phyloP scores from a whole-genome alignment of 2,797 vertebrate genomes.

The Sebastes vulpes region DNA sequence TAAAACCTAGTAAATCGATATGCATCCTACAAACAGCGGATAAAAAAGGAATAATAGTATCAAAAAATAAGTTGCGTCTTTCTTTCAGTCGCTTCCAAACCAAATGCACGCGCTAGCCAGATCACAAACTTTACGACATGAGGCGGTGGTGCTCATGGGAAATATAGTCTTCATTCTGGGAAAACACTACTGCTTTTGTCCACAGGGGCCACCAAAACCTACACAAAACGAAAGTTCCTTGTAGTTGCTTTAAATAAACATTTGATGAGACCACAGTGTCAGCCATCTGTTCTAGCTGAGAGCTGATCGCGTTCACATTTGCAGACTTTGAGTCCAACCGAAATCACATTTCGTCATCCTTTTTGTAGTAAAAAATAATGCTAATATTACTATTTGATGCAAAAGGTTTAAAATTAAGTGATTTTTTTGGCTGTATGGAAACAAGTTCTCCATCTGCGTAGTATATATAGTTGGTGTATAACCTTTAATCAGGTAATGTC shows the following conservation, averaged over 20 bases:
- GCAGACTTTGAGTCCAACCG: neutral
- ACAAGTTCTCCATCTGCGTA: neutral
- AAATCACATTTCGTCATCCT: neutral
- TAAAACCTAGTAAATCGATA: neutral
- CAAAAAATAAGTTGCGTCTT: neutral
- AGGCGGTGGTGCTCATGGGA: neutral
- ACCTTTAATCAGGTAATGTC: neutral
- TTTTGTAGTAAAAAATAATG: neutral
- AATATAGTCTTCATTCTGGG: neutral
- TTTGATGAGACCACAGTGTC: neutral
- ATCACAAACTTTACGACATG: fast-evolving
- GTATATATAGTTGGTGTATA: neutral
- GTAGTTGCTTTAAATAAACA: neutral
- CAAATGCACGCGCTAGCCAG: too few species aligned
- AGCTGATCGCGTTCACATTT: neutral
- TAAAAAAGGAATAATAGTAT: neutral
- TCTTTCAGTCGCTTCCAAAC: too few species aligned
- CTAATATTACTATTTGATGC: neutral
- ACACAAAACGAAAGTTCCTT: too few species aligned
- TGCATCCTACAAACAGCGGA: neutral
- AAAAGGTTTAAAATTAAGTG: neutral
- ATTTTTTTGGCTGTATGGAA: neutral
- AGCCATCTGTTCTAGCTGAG: neutral
- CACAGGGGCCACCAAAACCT: too few species aligned
- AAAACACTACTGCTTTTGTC: neutral